phyloP scores from a whole-genome alignment of 2,888 invertebrate genomes.

The Mythimna vitellina region DNA sequence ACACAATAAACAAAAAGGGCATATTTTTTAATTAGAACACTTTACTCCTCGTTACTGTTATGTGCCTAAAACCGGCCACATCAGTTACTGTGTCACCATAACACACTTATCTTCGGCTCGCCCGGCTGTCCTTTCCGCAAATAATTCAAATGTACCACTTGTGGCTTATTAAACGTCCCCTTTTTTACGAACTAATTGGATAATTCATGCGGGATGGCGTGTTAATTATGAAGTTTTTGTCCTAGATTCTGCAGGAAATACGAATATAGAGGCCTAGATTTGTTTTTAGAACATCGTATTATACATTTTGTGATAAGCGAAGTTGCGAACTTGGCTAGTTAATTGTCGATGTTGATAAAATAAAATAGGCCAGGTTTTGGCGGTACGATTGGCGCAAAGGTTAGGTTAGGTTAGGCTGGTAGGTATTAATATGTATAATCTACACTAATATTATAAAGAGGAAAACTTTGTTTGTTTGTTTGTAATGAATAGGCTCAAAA shows the following conservation, averaged over 20 bases:
- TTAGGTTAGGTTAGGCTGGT: too few relatives aligned
- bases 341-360: neutral
- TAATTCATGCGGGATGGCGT: conserved; percentile 36
- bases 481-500: too few relatives aligned
- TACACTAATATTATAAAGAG: too few relatives aligned
- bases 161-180: conserved; percentile 27
- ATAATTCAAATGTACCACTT: conserved; percentile 46
- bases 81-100: conserved; percentile 17
- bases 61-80: conserved; percentile 7
- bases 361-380: neutral
- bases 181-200: conserved; percentile 34
- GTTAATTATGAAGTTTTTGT: conserved; percentile 18
- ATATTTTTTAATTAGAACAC: conserved; percentile 51
- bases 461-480: too few relatives aligned
- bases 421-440: too few relatives aligned
- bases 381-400: too few relatives aligned
- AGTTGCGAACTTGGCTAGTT: neutral
- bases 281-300: neutral
- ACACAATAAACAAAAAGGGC: conserved; percentile 35
- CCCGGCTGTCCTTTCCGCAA: neutral
- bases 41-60: conserved; percentile 37
- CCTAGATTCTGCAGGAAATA: conserved; percentile 11
- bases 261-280: neutral
- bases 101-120: conserved; percentile 37
- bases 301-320: neutral